Evolutionary conservation across 35 echinoderm and acorn worm genomes (phyloP), one percentile per base, ranked within the genome.

Genomic region (Heliocidaris tuberculata): DNA sequence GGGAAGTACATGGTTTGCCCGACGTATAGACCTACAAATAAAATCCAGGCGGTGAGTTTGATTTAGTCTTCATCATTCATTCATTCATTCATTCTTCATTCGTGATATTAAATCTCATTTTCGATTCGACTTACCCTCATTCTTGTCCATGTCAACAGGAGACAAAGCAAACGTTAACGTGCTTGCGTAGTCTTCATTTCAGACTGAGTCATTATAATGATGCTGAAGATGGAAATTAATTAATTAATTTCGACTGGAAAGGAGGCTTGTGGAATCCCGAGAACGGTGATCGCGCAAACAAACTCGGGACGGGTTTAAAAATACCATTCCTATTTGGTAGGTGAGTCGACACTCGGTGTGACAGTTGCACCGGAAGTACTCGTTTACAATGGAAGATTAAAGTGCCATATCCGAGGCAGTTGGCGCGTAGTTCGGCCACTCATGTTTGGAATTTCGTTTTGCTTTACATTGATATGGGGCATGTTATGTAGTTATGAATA

Each of bases 321-420:
- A 89, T 89, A 89, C 47, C 87, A 6, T 27, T 15, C 87, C 31
- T 89, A n/a, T 89, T 89, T 89, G 87, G 87, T 89, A 89, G 87
- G 87, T 89, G 87, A 89, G 31, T 32, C 87, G 87, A 48, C 87
- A 89, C 30, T 32, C 31, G 31, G 31, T 47, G 31, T 89, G 87
- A 89, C 87, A 89, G 87, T 89, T 89, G 87, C 87, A 89, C 87
- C 87, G 87, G 87, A 89, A 89, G 87, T 89, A 42, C 87, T 89
- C 87, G 87, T 89, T 89, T 89, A 89, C 47, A 89, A 48, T 48
- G 87, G 35, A 31, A 12, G 87, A 89, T 89, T 89, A 32, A 89
- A 89, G 87, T 89, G 87, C 24, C 87, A 89, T 89, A 89, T 89
- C 87, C 87, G 31, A 89, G 17, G 87, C 31, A 42, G 87, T 89